These are phyloP conservation scores for Hexactinellida sp. DNA, from an alignment of 37 sponge, comb jelly and placozoan genomes.

Conservation along the genomic window DNA sequence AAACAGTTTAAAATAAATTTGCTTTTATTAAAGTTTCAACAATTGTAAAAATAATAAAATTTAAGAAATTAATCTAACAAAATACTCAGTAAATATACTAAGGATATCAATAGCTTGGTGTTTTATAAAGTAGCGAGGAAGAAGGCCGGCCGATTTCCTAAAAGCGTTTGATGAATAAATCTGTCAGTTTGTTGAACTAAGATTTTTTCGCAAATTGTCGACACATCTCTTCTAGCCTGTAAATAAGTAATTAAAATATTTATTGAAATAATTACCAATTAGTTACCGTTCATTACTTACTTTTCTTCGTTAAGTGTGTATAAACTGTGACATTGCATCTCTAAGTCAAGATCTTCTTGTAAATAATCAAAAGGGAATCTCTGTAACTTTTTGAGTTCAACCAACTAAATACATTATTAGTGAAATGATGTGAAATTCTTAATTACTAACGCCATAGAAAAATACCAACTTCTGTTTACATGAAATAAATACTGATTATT, in stretches of 20 bases:
- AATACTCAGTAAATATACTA: neutral
- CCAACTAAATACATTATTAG: neutral
- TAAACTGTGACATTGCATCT: neutral
- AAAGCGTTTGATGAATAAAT: neutral
- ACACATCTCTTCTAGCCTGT: neutral
- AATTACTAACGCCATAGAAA: too few species aligned
- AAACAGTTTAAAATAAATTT: neutral
- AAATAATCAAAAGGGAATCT: neutral
- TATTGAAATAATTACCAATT: neutral
- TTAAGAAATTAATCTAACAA: neutral
- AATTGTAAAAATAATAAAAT: neutral
- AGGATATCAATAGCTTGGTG: neutral
- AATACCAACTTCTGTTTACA: too few species aligned
- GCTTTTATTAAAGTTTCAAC: neutral
- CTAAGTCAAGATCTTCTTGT: neutral
- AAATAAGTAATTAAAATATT: neutral
- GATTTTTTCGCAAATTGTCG: neutral
- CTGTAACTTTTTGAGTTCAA: slow-evolving; percentile 2
- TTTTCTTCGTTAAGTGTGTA: neutral
- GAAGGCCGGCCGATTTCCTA: neutral
- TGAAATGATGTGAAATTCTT: neutral
- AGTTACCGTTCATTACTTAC: neutral
- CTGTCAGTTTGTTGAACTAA: neutral
- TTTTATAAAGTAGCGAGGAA: slow-evolving; percentile 1
- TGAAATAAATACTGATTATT: neutral